A percentile compares a stretch with the other conserved stretches of the same genome.
Conservation (phyloP, 2,113 vertebrate genomes). For the Chaetodon auriga region DNA sequence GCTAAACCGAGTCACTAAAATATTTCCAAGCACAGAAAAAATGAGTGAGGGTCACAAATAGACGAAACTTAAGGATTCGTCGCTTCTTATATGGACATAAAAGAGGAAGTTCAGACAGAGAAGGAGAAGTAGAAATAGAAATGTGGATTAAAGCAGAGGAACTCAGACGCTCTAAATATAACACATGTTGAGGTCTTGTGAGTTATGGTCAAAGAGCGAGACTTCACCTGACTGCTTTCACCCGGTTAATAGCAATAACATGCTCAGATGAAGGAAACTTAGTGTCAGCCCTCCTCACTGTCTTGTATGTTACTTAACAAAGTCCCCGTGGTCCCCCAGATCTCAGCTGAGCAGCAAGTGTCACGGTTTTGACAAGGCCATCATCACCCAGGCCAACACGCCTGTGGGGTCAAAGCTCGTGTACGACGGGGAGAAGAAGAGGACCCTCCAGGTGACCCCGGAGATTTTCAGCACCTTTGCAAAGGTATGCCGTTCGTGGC, state of each 20-base stretch:
- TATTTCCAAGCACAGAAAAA: no score
- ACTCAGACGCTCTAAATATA: neutral
- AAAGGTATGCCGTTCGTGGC: neutral
- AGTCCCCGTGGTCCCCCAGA: constrained; percentile 57
- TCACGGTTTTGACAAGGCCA: constrained; percentile 71
- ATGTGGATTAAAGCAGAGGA: neutral
- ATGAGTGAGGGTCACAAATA: neutral
- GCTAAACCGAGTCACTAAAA: no score
- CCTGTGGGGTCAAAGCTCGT: constrained; percentile 75
- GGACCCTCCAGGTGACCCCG: constrained; percentile 68
- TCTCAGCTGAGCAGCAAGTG: constrained; percentile 72
- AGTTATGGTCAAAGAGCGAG: neutral
- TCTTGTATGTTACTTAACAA: neutral
- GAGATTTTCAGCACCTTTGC: constrained; percentile 78
- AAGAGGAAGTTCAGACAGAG: neutral
- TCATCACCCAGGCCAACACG: constrained; percentile 83
- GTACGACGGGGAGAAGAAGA: constrained; percentile 83
- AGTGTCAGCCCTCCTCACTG: neutral
- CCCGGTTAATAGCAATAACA: neutral
- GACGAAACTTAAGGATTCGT: neutral
- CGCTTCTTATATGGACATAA: neutral
- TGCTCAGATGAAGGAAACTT: neutral
- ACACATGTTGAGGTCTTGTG: no score
- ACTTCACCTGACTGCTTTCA: neutral
- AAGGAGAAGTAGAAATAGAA: constrained; percentile 13